phyloP scores from a whole-genome alignment of 1,140 invertebrate genomes.

The Saxidomus purpurata region DNA sequence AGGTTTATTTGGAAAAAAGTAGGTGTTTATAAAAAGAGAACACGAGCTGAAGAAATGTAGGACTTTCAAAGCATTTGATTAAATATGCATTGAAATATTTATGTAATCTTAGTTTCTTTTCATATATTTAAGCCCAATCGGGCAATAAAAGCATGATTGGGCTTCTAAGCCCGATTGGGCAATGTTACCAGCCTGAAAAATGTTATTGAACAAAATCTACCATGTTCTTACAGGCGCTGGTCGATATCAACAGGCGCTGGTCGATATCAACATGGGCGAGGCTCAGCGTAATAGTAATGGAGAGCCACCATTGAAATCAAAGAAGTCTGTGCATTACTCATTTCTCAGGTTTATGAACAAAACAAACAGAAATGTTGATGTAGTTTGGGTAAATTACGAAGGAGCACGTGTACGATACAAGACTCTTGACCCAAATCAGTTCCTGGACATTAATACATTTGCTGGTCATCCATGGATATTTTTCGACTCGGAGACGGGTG shows the following conservation, averaged over 20 bases:
- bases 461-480: conserved; percentile 92
- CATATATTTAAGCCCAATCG: too few relatives aligned
- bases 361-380: conserved; percentile 88
- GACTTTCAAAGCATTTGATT: too few relatives aligned
- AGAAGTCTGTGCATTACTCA: conserved; percentile 75
- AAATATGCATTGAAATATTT: too few relatives aligned
- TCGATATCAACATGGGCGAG: background rate
- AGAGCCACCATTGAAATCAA: conserved; percentile 47
- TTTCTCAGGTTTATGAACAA: conserved; percentile 91
- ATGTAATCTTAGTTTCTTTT: too few relatives aligned
- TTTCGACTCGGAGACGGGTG: conserved; percentile 89
- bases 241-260: background rate
- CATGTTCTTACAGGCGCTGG: too few relatives aligned
- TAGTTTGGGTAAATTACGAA: conserved; percentile 92
- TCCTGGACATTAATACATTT: conserved; percentile 90
- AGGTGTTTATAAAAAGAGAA: too few relatives aligned
- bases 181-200: too few relatives aligned
- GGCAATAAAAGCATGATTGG: too few relatives aligned
- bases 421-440: conserved; percentile 86
- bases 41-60: too few relatives aligned
- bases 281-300: background rate
- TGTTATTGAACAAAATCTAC: too few relatives aligned
- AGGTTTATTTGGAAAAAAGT: too few relatives aligned
- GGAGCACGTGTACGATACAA: conserved; percentile 89
- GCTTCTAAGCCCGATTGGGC: too few relatives aligned